Percentiles rank a stretch among this genome's conserved stretches.
Evolutionary conservation across 2,797 vertebrate genomes (phyloP).

Genomic region (Pelodytes ibericus): DNA sequence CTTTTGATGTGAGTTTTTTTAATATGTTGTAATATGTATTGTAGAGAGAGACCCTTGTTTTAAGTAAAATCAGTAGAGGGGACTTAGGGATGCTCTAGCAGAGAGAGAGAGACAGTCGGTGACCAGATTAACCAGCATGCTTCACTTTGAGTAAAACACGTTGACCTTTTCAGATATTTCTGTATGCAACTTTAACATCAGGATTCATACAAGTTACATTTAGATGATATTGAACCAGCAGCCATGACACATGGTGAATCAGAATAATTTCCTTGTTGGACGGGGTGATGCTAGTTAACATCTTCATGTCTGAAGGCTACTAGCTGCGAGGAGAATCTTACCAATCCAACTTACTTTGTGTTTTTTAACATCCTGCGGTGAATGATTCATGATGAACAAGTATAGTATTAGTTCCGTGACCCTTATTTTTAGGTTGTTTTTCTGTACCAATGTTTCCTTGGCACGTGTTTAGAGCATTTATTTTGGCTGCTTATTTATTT

Average conservation of each 20-base stretch:
- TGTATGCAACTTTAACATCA: no score
- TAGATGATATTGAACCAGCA: not conserved
- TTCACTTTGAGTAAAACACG: no score
- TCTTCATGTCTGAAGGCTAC: not conserved
- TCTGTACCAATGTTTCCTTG: constrained; percentile 4
- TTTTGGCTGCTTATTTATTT: not conserved
- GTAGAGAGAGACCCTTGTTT: no score
- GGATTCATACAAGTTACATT: no score
- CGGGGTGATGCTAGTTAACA: constrained; percentile 21
- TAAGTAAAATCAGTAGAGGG: no score
- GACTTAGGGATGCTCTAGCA: no score
- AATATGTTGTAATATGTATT: no score
- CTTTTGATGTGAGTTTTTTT: no score
- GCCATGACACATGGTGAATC: constrained; percentile 27
- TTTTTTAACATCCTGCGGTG: constrained; percentile 24
- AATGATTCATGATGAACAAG: constrained; percentile 42
- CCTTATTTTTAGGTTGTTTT: constrained; percentile 50
- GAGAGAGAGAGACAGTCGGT: no score
- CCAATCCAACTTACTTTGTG: not conserved
- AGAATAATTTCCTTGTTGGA: not conserved
- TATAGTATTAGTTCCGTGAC: constrained; percentile 17
- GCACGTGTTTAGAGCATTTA: constrained; percentile 19
- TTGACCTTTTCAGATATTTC: no score
- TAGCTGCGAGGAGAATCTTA: not conserved
- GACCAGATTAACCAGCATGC: no score